Evolutionary conservation across 2,797 vertebrate genomes (phyloP).

Genomic region (Anas bahamensis): DNA sequence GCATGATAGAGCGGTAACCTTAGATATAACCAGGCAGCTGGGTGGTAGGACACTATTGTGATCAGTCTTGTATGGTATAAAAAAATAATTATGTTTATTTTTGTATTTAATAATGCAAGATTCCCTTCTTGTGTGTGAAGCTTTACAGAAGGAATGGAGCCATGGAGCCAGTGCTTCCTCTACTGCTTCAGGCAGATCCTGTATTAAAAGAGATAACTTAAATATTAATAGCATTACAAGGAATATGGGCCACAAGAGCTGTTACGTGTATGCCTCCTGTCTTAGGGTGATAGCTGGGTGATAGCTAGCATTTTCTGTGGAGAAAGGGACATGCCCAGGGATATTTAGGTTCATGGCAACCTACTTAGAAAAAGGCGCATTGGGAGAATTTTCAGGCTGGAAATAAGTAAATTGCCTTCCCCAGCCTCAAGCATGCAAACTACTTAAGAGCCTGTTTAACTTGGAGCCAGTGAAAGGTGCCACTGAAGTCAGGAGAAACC

Average conservation of each 20-base stretch:
- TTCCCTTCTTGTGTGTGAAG: not conserved
- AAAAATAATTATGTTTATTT: not conserved
- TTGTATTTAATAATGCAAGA: not conserved
- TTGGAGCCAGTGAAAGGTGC: not conserved
- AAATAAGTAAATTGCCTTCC: not conserved
- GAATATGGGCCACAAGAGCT: not conserved
- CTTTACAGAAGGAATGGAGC: conserved; percentile 1
- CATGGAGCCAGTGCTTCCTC: not conserved
- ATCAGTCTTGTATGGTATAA: not conserved
- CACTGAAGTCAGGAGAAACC: not conserved
- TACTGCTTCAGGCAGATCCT: conserved; percentile 47
- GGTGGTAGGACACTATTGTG: not conserved
- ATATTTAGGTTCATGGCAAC: conserved; percentile 26
- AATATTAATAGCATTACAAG: conserved; percentile 56
- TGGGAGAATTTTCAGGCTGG: not conserved
- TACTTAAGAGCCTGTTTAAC: not conserved
- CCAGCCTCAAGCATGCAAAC: not conserved
- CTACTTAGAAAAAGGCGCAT: conserved; percentile 7
- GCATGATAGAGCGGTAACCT: not conserved
- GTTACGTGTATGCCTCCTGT: not conserved
- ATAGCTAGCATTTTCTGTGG: not conserved
- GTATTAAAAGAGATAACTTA: conserved; percentile 25
- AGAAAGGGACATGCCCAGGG: not conserved
- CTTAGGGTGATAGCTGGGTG: not conserved
- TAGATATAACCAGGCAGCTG: not conserved